Evolutionary conservation across 2,113 vertebrate genomes (phyloP).

Genomic region (Lampris incognitus): DNA sequence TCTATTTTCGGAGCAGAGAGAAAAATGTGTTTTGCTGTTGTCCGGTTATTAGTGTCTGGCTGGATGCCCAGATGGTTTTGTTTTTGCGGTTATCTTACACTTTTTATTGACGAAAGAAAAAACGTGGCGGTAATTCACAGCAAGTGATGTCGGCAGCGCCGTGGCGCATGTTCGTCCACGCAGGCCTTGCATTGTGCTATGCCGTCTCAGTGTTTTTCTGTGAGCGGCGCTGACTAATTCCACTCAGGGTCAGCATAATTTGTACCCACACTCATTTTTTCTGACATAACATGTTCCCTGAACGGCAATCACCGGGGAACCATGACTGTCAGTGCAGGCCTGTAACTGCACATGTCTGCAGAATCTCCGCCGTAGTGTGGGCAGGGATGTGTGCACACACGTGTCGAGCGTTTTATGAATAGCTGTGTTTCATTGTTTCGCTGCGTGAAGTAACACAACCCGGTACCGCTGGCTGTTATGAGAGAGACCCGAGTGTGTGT

Average conservation of each 20-base stretch:
- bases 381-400: constrained; percentile 22
- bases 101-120: constrained; percentile 45
- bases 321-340: constrained; percentile 24
- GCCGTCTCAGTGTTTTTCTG: constrained; percentile 25
- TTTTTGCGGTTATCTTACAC: constrained; percentile 37
- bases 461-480: constrained; percentile 17
- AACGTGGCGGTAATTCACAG: constrained; percentile 25
- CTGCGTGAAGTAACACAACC: constrained; percentile 18
- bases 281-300: constrained; percentile 40
- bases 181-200: constrained; percentile 37
- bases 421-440: constrained; percentile 41
- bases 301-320: constrained; percentile 47
- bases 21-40: not conserved
- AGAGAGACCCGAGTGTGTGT: constrained; percentile 24
- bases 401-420: constrained; percentile 46
- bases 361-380: constrained; percentile 51
- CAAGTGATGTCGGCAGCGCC: constrained; percentile 33
- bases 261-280: constrained; percentile 49
- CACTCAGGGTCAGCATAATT: constrained; percentile 29
- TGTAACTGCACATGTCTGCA: constrained; percentile 32
- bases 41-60: constrained; percentile 12
- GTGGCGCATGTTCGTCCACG: constrained; percentile 26
- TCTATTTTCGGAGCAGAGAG: not conserved
- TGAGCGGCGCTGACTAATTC: constrained; percentile 45
- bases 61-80: constrained; percentile 42